These are phyloP conservation scores for Aurelia sp. DNA, from an alignment of 30 jellyfish, hydroid and myxozoan genomes.

Conservation along the genomic window DNA sequence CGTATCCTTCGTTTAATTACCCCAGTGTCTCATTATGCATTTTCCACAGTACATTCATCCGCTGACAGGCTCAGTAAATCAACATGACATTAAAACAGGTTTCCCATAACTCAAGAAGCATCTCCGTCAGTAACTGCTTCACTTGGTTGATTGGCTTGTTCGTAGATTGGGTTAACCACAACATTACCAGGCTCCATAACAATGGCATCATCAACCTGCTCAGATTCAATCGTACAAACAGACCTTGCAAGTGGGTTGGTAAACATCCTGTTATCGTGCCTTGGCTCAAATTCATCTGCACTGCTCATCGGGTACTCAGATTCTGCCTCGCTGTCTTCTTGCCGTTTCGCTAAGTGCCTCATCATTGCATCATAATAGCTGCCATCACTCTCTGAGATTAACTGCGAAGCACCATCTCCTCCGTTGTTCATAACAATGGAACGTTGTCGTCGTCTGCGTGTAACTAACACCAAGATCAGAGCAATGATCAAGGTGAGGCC, in stretches of 20 bases:
- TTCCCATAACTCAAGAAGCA: too few species aligned
- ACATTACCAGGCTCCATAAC: background rate
- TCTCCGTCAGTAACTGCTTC: background rate
- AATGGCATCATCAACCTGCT: background rate
- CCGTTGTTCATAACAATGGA: background rate
- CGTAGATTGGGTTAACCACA: slow-evolving; percentile 9
- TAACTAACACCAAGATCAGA: background rate
- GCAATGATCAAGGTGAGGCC: slow-evolving; percentile 14
- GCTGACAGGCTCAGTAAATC: too few species aligned
- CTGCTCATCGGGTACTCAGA: slow-evolving; percentile 73
- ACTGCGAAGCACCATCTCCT: background rate
- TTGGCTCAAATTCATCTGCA: slow-evolving; percentile 64
- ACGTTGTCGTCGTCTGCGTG: background rate
- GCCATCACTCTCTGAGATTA: background rate
- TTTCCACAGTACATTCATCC: too few species aligned
- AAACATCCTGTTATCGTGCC: slow-evolving; percentile 17
- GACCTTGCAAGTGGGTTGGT: slow-evolving; percentile 30
- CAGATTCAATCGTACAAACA: background rate
- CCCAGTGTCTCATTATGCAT: too few species aligned
- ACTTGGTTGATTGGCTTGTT: background rate
- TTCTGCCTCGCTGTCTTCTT: background rate
- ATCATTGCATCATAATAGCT: slow-evolving; percentile 18
- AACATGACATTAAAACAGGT: too few species aligned
- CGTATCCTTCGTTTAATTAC: too few species aligned
- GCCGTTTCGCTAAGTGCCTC: slow-evolving; percentile 17